These are phyloP conservation scores for Meloidogyne chitwoodi DNA, from an alignment of 1,140 invertebrate species.

Conservation along the genomic window DNA sequence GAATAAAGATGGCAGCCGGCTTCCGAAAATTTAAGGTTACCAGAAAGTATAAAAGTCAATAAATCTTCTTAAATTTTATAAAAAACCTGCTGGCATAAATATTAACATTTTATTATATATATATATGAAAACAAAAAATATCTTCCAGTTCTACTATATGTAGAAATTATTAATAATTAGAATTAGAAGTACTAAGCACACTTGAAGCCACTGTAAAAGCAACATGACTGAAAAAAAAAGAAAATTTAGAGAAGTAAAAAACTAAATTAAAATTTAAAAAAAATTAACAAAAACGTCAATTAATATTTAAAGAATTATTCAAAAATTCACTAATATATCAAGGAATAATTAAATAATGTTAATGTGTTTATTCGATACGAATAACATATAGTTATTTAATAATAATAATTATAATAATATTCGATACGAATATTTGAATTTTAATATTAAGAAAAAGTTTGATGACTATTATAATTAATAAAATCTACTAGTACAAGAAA, in stretches of 20 bases:
- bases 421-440: not conserved
- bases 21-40: too few species aligned
- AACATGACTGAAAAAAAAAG: constrained; percentile 46
- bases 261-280: too few species aligned
- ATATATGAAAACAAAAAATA: too few species aligned
- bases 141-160: too few species aligned
- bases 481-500: not conserved
- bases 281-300: not conserved
- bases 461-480: not conserved
- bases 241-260: not conserved
- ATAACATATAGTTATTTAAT: not conserved
- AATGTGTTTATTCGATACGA: constrained; percentile 17
- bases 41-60: too few species aligned
- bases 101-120: too few species aligned
- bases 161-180: not conserved
- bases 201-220: constrained; percentile 57
- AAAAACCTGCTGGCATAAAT: too few species aligned
- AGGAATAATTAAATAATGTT: not conserved
- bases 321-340: not conserved
- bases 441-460: not conserved
- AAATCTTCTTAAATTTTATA: too few species aligned
- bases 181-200: constrained; percentile 33
- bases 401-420: not conserved
- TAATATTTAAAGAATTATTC: not conserved
- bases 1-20: too few species aligned